Evolutionary conservation across 2,797 vertebrate genomes (phyloP).

Genomic region (Hephaestus fuliginosus): DNA sequence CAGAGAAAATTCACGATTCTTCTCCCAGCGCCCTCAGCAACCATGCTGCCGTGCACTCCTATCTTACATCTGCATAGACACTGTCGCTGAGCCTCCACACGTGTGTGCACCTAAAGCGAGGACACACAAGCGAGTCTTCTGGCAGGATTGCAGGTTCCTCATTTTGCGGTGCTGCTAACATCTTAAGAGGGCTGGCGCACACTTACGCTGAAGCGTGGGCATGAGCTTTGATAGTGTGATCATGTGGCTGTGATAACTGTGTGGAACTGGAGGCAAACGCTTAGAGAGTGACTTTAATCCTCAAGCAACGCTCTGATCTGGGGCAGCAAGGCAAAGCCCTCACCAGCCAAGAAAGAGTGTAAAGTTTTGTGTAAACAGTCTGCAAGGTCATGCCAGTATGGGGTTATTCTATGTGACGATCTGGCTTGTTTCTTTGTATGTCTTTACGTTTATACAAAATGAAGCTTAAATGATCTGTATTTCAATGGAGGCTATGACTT

Average conservation of each 20-base stretch:
- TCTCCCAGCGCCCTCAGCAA: slow-evolving; percentile 22
- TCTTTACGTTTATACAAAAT: neutral
- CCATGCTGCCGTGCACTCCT: slow-evolving; percentile 23
- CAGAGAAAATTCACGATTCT: slow-evolving; percentile 41
- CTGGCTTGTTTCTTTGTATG: neutral
- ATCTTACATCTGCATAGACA: slow-evolving; percentile 35
- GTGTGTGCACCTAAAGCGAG: slow-evolving; percentile 28
- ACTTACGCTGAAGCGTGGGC: slow-evolving; percentile 32
- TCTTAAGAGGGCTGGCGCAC: slow-evolving; percentile 45
- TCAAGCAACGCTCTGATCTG: slow-evolving; percentile 50
- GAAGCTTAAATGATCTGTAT: neutral
- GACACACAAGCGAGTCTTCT: slow-evolving; percentile 28
- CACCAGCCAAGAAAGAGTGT: slow-evolving; percentile 15
- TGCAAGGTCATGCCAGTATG: slow-evolving; percentile 14
- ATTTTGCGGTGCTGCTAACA: slow-evolving; percentile 40
- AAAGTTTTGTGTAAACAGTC: slow-evolving; percentile 12
- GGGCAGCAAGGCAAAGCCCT: slow-evolving; percentile 46
- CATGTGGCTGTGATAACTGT: slow-evolving; percentile 58
- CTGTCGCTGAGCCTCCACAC: slow-evolving; percentile 9
- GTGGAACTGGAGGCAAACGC: slow-evolving; percentile 57
- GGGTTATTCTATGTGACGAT: slow-evolving; percentile 2
- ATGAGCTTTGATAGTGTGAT: slow-evolving; percentile 69
- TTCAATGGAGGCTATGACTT: neutral
- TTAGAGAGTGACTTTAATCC: slow-evolving; percentile 69
- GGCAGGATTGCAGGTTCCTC: slow-evolving; percentile 22